A percentile compares a stretch with the other conserved stretches of the same genome.
phyloP scores from a whole-genome alignment of 2,797 vertebrate genomes.

The Enteromius radiatus region DNA sequence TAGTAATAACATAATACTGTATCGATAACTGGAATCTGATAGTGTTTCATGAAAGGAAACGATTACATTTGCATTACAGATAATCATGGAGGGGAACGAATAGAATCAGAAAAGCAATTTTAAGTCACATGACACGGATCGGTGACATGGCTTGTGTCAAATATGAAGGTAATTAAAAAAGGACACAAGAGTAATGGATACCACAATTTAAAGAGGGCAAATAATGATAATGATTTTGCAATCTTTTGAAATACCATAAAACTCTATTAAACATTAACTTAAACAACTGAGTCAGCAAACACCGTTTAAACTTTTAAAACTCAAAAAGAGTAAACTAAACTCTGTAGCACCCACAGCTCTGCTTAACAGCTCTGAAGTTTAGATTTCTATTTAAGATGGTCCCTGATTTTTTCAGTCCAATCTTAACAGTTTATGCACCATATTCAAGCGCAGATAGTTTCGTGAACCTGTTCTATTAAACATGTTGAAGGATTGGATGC shows the following conservation, averaged over 20 bases:
- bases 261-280: not conserved
- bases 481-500: not conserved
- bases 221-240: not conserved
- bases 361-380: not conserved
- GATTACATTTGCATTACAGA: conserved; percentile 57
- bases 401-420: not conserved
- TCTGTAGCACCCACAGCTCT: not conserved
- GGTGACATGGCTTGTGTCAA: conserved; percentile 12
- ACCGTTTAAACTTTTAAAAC: not conserved
- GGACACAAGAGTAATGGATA: not conserved
- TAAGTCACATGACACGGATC: conserved; percentile 31
- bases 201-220: not conserved
- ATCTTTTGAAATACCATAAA: not conserved
- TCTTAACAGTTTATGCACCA: not conserved
- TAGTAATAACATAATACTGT: conserved; percentile 42
- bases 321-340: not conserved
- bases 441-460: not conserved
- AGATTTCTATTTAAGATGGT: not conserved
- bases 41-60: conserved; percentile 44
- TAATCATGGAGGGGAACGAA: conserved; percentile 43
- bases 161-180: conserved; percentile 1
- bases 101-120: conserved; percentile 58
- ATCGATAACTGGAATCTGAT: conserved; percentile 49
- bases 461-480: not conserved
- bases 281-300: not conserved